Percentiles rank a stretch among this genome's conserved stretches.
Evolutionary conservation across 2,797 vertebrate species (phyloP).

Genomic region (Tauraco hartlaubi): DNA sequence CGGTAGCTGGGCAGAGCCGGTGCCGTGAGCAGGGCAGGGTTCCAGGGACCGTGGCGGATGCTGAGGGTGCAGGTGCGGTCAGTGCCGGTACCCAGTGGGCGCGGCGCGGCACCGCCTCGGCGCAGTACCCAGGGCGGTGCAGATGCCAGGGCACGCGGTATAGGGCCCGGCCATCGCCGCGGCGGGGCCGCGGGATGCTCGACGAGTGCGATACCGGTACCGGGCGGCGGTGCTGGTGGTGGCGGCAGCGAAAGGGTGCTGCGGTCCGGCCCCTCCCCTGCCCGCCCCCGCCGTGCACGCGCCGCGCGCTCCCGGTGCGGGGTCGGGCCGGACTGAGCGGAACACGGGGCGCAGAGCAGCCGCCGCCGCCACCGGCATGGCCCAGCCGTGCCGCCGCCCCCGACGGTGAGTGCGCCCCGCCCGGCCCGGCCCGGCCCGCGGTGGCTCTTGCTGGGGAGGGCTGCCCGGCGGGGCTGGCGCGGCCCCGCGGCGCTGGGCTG

Average conservation of each 20-base stretch:
- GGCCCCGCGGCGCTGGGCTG: not conserved
- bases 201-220: not conserved
- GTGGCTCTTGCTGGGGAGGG: not conserved
- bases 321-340: slow-evolving; percentile 70
- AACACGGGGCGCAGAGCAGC: slow-evolving; percentile 60
- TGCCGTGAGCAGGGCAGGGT: no score
- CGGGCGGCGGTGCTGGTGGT: not conserved
- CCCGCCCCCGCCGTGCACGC: slow-evolving; percentile 64
- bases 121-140: not conserved
- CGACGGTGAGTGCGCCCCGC: not conserved
- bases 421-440: not conserved
- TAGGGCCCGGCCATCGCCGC: no score
- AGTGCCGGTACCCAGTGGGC: not conserved
- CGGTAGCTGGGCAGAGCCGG: not conserved
- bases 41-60: not conserved
- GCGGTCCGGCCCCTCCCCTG: slow-evolving; percentile 1
- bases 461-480: not conserved
- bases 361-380: not conserved
- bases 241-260: slow-evolving; percentile 37
- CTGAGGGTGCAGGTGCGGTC: not conserved
- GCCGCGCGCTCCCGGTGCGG: slow-evolving; percentile 72
- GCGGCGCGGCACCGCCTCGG: not conserved
- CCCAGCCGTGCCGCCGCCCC: not conserved
- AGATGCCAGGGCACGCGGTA: no score
- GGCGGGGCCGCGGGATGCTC: not conserved